Evolutionary conservation across 1,140 invertebrate genomes (phyloP).

Genomic region (Temnothorax curvispinosus): DNA sequence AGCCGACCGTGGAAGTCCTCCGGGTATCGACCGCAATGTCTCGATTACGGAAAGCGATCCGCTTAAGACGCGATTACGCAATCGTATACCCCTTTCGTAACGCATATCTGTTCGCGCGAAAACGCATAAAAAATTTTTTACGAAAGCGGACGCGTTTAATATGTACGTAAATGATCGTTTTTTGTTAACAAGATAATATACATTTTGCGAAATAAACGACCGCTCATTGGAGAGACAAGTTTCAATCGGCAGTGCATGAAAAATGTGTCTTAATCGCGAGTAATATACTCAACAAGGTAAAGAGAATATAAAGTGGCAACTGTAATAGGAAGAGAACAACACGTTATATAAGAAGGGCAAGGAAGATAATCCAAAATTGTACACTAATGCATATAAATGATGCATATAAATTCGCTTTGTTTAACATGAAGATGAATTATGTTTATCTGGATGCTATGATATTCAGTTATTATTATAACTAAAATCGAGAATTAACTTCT

Average conservation of each 20-base stretch:
- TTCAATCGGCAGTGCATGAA: not conserved
- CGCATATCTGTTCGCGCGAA: not conserved
- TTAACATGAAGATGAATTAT: not conserved
- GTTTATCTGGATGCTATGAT: not conserved
- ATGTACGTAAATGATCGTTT: not conserved
- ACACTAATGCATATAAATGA: not conserved
- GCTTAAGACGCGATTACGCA: conserved; percentile 20
- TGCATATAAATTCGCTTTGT: not conserved
- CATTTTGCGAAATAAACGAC: conserved; percentile 15
- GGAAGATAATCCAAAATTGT: not conserved
- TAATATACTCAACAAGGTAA: not conserved
- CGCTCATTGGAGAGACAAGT: not conserved
- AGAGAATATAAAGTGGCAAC: conserved; percentile 23
- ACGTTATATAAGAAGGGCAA: no score
- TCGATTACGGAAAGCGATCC: conserved; percentile 50
- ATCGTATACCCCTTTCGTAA: conserved; percentile 18
- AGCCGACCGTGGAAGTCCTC: not conserved
- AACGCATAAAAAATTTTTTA: not conserved
- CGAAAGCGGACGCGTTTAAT: not conserved
- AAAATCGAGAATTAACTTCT: not conserved
- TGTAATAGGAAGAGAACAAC: not conserved
- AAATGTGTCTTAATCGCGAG: not conserved
- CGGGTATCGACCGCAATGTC: conserved; percentile 16
- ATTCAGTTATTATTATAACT: not conserved
- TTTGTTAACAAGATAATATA: not conserved